These are phyloP conservation scores for Lutra lutra DNA, from an alignment of 2,797 vertebrate species.

Conservation along the genomic window DNA sequence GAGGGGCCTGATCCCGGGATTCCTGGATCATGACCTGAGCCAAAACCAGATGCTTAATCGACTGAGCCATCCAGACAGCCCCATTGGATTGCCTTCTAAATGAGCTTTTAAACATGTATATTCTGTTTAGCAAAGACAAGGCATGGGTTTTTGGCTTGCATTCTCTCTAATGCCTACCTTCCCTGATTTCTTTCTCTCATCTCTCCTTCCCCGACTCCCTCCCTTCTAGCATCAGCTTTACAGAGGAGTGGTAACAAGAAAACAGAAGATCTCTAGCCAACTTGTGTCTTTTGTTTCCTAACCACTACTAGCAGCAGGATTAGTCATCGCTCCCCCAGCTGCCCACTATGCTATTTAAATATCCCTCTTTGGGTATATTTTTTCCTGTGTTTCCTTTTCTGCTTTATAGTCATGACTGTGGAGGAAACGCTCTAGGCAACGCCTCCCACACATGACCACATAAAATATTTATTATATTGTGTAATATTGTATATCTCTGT, in stretches of 20 bases:
- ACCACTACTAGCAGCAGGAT: slow-evolving; percentile 17
- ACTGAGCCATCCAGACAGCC: background rate
- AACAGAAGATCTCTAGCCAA: background rate
- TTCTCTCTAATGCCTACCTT: background rate
- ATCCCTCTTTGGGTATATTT: background rate
- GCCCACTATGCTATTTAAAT: slow-evolving; percentile 59
- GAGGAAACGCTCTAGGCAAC: slow-evolving; percentile 62
- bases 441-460: slow-evolving; percentile 57
- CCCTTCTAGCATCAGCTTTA: background rate
- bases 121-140: slow-evolving; percentile 12
- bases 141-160: background rate
- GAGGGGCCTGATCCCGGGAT: no score
- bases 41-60: background rate
- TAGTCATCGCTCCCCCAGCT: slow-evolving; percentile 37
- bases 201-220: no score
- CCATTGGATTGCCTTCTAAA: background rate
- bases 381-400: slow-evolving; percentile 51
- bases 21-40: no score
- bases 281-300: slow-evolving; percentile 37
- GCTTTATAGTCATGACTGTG: background rate
- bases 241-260: background rate
- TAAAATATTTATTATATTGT: slow-evolving; percentile 61
- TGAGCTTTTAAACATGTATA: background rate
- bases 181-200: background rate
- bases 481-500: slow-evolving; percentile 51